Base-by-base conservation (phyloP, 2,888 invertebrate genomes). In the Lomographa bimaculata region DNA sequence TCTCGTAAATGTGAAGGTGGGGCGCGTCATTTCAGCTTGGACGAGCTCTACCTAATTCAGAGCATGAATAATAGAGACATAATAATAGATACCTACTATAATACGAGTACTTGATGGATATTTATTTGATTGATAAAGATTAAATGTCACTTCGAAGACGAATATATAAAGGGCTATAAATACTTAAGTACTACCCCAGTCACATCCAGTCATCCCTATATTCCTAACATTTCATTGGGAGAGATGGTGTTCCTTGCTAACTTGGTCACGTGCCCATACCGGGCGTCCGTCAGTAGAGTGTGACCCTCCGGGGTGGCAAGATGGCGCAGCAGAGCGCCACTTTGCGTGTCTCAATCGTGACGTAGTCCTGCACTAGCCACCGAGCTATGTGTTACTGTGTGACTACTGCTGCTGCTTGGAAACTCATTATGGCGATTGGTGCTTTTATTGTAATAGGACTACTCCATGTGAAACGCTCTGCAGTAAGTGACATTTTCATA, bases 371-470 rank as follows among this genome's bases (percentile, higher is more conserved):
- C 12, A 12, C 24, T 18, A 7, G 18, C 30, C 30, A 23, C 21
- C 23, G 14, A 35, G 26, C 36, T 36, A 42, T 42, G 42, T 37
- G 42, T 37, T 6, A 20, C 34, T 35, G 40, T 8, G 25, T 27
- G 18, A 33, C 42, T 6, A 10, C 12, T 2, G 16, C 25, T 12
- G 34, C 10, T 5, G 16, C 11, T 27, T 36, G 36, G 27, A 43
- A 43, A 19, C 16, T 43, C 26, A 43, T 32, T 7, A 42, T 43
- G 42, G 36, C 36, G 30, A 16, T 43, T 23, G 23, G 23, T 32
- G 20, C 14, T 37, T 6, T 37, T 1, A 4, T 43, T 24, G 27
- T 33, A 5, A 8, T 29, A 14, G 26, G 26, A 1, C 23, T 32
- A 3, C n/a, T 26, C 30, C 19, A 8, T 7, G 9, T 42, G 7